A percentile compares a stretch with the other conserved stretches of the same genome.
Conservation (phyloP, 92 coral and sea anemone genomes). For the Phenganax marumi region DNA sequence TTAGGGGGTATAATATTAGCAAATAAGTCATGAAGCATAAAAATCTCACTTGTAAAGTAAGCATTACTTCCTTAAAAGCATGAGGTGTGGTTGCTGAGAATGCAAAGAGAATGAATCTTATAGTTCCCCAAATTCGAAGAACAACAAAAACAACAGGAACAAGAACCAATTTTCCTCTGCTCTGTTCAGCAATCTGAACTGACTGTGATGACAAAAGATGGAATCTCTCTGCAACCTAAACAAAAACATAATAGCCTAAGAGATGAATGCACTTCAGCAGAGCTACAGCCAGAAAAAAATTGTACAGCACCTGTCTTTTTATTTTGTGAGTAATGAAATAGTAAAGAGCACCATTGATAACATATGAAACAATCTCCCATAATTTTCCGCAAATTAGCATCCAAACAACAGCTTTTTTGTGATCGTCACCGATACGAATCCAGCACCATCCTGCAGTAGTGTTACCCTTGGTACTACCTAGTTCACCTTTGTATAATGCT, state of each 20-base stretch:
- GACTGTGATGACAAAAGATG: conserved; percentile 42
- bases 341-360: conserved; percentile 59
- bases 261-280: neutral
- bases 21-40: too few species aligned
- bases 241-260: neutral
- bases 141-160: conserved; percentile 76
- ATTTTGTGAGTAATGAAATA: conserved; percentile 60
- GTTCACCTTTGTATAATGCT: conserved; percentile 49
- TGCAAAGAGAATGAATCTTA: conserved; percentile 61
- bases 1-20: neutral
- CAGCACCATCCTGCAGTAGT: conserved; percentile 85
- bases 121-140: conserved; percentile 91
- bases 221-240: conserved; percentile 16
- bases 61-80: conserved; percentile 38
- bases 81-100: conserved; percentile 2
- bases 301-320: conserved; percentile 61
- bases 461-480: conserved; percentile 62
- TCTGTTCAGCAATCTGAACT: conserved; percentile 61
- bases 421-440: conserved; percentile 35
- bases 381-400: conserved; percentile 81
- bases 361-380: conserved; percentile 79
- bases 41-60: conserved; percentile 62
- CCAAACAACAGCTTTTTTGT: conserved; percentile 53
- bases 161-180: conserved; percentile 67
- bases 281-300: too few species aligned